These are phyloP conservation scores for Cotesia vestalis DNA, from an alignment of 1,140 invertebrate species.

Conservation along the genomic window DNA sequence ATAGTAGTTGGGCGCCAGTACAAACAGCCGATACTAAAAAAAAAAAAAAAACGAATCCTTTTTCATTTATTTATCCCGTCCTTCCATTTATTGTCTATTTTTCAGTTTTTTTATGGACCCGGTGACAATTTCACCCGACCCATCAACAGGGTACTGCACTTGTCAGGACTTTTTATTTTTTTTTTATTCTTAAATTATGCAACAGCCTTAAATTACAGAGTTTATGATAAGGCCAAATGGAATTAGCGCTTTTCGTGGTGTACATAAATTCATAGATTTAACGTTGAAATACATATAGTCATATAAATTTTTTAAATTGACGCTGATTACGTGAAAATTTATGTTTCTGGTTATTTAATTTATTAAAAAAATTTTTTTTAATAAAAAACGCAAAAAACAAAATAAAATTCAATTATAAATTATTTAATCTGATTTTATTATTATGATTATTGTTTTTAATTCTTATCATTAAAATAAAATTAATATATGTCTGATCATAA, in stretches of 20 bases:
- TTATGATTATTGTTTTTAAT: too few species aligned
- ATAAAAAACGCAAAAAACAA: too few species aligned
- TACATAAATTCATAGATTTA: conserved; percentile 2
- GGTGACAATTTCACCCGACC: conserved; percentile 45
- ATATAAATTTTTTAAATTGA: neutral
- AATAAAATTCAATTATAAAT: too few species aligned
- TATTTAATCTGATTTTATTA: too few species aligned
- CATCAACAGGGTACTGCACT: conserved; percentile 45
- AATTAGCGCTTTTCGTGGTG: conserved; percentile 30
- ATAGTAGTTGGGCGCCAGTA: too few species aligned
- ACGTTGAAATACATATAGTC: neutral
- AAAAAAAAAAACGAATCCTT: neutral
- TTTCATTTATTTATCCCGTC: conserved; percentile 16
- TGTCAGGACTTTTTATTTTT: conserved; percentile 21
- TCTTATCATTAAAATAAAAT: too few species aligned
- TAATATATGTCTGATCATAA: too few species aligned
- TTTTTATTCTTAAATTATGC: conserved; percentile 20
- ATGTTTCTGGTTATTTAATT: neutral
- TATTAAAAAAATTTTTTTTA: too few species aligned
- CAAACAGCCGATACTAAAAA: too few species aligned
- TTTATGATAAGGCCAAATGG: conserved; percentile 30
- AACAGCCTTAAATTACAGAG: neutral
- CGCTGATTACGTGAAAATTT: conserved; percentile 2
- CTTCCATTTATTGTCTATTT: conserved; percentile 17
- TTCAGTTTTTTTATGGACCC: conserved; percentile 43